These are phyloP conservation scores for Lithophane leautieri DNA, from an alignment of 2,888 invertebrate species.

Conservation along the genomic window DNA sequence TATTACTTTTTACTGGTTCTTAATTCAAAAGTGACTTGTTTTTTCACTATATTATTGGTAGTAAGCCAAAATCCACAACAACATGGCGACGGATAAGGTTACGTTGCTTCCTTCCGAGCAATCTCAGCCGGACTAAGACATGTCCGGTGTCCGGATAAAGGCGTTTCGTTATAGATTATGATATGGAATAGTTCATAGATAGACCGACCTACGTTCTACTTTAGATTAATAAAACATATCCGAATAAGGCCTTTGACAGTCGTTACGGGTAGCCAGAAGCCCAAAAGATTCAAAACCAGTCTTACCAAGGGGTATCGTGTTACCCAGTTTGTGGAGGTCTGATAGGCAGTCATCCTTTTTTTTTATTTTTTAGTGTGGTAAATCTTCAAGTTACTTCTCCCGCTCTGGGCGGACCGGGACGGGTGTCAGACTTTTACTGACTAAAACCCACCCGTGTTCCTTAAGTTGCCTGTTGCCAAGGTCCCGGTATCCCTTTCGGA, in stretches of 20 bases:
- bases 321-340: neutral
- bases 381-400: too few species aligned
- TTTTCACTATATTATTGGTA: neutral
- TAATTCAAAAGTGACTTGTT: neutral
- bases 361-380: too few species aligned
- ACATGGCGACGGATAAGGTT: constrained; percentile 31
- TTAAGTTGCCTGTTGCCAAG: too few species aligned
- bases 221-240: neutral
- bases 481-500: too few species aligned
- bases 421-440: too few species aligned
- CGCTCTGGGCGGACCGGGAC: too few species aligned
- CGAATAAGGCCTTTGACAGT: neutral
- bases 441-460: too few species aligned
- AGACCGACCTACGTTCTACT: neutral
- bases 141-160: constrained; percentile 40
- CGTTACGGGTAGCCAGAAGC: too few species aligned
- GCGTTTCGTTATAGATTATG: constrained; percentile 8
- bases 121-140: constrained; percentile 14
- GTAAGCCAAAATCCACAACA: neutral
- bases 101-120: constrained; percentile 22
- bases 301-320: neutral
- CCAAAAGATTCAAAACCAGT: neutral
- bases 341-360: too few species aligned
- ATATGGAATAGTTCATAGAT: neutral
- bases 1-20: neutral